These are phyloP conservation scores for Ophioderma brevispina DNA, from an alignment of 35 echinoderm and acorn worm genomes.

Conservation along the genomic window DNA sequence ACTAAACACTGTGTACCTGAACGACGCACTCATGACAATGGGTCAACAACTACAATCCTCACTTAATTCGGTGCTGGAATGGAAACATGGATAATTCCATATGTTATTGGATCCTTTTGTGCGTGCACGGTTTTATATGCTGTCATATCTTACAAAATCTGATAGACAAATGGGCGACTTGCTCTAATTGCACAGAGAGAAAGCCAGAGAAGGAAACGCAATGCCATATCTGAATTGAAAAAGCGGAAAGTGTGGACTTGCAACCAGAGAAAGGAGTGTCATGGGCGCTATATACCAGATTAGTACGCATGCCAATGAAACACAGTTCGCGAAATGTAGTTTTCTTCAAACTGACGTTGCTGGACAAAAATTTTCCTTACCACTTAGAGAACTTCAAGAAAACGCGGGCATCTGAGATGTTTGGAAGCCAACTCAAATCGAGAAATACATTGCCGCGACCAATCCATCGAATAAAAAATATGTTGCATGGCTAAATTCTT, in stretches of 20 bases:
- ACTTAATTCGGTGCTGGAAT: conserved; percentile 61
- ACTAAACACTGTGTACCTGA: conserved; percentile 22
- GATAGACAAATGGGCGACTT: conserved; percentile 46
- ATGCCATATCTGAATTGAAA: neutral
- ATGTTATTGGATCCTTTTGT: conserved; percentile 54
- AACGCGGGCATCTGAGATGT: conserved; percentile 26
- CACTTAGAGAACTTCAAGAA: conserved; percentile 45
- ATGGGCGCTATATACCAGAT: conserved; percentile 63
- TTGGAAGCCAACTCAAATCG: conserved; percentile 39
- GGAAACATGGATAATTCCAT: conserved; percentile 73
- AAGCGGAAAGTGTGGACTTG: conserved; percentile 36
- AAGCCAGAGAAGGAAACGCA: conserved; percentile 31
- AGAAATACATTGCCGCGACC: conserved; percentile 54
- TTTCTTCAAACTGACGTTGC: neutral
- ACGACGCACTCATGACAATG: conserved; percentile 41
- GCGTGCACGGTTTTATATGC: conserved; percentile 1
- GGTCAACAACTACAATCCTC: conserved; percentile 77
- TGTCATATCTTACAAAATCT: conserved; percentile 46
- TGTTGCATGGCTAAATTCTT: conserved; percentile 60
- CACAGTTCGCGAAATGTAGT: conserved; percentile 23
- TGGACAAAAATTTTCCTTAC: conserved; percentile 45
- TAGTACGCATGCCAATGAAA: conserved; percentile 38
- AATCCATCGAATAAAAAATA: conserved; percentile 9
- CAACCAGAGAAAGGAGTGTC: conserved; percentile 31
- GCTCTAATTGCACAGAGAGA: conserved; percentile 44